Conservation (phyloP, 2,797 vertebrate species). For the Typhlichthys subterraneus region DNA sequence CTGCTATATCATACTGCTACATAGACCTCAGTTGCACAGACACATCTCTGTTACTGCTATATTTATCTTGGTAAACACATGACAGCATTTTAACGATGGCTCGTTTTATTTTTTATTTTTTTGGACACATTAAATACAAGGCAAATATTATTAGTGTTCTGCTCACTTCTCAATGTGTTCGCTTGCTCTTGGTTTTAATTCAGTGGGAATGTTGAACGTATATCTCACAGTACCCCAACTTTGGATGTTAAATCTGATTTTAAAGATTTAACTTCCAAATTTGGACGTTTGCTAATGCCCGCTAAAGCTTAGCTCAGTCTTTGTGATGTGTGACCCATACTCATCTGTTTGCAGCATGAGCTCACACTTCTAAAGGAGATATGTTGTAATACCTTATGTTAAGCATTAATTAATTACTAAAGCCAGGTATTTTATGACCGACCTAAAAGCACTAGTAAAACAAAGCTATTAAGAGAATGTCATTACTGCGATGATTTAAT, state of each 20-base stretch:
- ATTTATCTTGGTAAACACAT: slow-evolving; percentile 51
- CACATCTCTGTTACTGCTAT: slow-evolving; percentile 44
- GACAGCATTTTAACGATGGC: slow-evolving; percentile 22
- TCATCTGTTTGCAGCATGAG: slow-evolving; percentile 49
- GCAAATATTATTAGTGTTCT: background rate
- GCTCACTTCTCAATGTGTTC: background rate
- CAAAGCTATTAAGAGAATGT: slow-evolving; percentile 40
- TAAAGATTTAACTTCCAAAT: slow-evolving; percentile 18
- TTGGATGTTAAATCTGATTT: too few species aligned
- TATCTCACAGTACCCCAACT: background rate
- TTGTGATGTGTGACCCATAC: slow-evolving; percentile 29
- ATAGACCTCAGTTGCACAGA: slow-evolving; percentile 43
- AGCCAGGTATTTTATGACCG: slow-evolving; percentile 49
- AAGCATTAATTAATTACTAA: slow-evolving; percentile 53
- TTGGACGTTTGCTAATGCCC: slow-evolving; percentile 2
- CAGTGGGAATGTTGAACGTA: background rate
- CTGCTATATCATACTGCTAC: slow-evolving; percentile 34
- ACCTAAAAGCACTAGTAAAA: slow-evolving; percentile 48
- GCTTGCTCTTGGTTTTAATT: slow-evolving; percentile 27
- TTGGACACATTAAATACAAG: slow-evolving; percentile 18
- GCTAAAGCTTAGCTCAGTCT: slow-evolving; percentile 7
- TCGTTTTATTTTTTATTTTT: slow-evolving; percentile 36
- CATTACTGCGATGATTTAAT: slow-evolving; percentile 51
- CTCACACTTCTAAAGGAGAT: slow-evolving; percentile 53
- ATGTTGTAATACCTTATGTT: slow-evolving; percentile 60